phyloP scores from a whole-genome alignment of 1,140 invertebrate genomes.

The Teleogryllus occipitalis region DNA sequence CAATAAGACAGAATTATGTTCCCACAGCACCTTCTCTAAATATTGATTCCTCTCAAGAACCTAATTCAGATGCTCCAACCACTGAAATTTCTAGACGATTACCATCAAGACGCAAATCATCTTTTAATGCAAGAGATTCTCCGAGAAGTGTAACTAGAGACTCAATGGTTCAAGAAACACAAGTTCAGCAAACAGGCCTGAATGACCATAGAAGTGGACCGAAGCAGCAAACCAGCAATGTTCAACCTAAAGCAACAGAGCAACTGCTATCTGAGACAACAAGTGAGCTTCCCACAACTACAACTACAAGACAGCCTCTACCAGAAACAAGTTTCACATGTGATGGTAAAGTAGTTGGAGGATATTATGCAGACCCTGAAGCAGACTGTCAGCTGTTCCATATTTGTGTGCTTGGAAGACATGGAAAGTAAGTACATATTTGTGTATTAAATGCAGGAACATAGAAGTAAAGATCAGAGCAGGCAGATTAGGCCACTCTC shows the following conservation, averaged over 20 bases:
- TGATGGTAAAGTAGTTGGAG: slow-evolving; percentile 45
- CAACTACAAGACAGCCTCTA: slow-evolving; percentile 11
- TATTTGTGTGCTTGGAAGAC: slow-evolving; percentile 32
- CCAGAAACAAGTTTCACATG: slow-evolving; percentile 51
- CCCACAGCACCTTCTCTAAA: background rate
- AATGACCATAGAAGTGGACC: background rate
- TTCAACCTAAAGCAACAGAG: background rate
- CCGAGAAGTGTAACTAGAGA: background rate
- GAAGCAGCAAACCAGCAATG: background rate
- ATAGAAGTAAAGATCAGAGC: background rate
- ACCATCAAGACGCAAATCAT: background rate
- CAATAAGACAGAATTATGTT: background rate
- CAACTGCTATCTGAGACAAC: background rate
- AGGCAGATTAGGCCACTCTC: background rate
- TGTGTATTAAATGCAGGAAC: background rate
- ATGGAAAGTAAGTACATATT: slow-evolving; percentile 28
- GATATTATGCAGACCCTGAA: slow-evolving; percentile 52
- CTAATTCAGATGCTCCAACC: background rate
- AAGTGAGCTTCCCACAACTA: background rate
- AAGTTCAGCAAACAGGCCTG: background rate
- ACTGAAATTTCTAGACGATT: background rate
- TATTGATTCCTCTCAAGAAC: background rate
- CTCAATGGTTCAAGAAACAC: background rate
- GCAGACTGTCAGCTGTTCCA: slow-evolving; percentile 43
- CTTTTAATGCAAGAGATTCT: no score